These are phyloP conservation scores for Corythornis vintsioides DNA, from an alignment of 2,113 vertebrate genomes.

Conservation along the genomic window DNA sequence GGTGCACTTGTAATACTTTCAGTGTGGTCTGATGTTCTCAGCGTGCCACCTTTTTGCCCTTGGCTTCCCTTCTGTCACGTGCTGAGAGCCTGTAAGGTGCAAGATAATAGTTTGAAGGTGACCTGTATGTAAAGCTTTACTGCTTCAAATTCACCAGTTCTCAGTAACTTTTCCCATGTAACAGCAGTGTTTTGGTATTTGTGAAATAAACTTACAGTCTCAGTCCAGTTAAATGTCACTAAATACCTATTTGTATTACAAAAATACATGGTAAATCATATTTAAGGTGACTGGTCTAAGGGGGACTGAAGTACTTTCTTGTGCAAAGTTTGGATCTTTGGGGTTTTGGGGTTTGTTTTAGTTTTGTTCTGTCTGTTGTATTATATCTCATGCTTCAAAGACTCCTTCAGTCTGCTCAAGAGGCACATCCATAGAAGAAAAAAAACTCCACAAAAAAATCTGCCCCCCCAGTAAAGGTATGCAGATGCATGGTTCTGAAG, in stretches of 20 bases:
- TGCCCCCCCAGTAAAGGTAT: background rate
- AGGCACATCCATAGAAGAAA: background rate
- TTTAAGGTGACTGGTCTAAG: background rate
- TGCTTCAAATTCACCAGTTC: background rate
- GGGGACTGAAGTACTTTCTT: background rate
- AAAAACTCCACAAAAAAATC: fast-evolving
- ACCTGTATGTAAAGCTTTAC: background rate
- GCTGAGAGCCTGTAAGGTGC: background rate
- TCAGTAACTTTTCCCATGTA: background rate
- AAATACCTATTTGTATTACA: background rate
- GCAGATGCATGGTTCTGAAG: background rate
- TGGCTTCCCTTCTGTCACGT: background rate
- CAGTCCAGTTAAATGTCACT: background rate
- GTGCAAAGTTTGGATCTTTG: background rate
- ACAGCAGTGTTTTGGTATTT: background rate
- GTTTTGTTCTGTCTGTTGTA: background rate
- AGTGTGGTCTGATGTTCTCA: background rate
- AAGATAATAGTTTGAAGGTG: background rate
- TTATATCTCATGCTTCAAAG: background rate
- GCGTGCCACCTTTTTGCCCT: background rate
- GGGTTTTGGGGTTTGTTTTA: background rate
- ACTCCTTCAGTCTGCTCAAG: background rate
- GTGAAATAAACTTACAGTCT: background rate
- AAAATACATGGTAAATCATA: background rate
- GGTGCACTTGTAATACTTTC: background rate